Base-by-base conservation (phyloP, 2,888 invertebrate genomes). In the Sturmia bella region DNA sequence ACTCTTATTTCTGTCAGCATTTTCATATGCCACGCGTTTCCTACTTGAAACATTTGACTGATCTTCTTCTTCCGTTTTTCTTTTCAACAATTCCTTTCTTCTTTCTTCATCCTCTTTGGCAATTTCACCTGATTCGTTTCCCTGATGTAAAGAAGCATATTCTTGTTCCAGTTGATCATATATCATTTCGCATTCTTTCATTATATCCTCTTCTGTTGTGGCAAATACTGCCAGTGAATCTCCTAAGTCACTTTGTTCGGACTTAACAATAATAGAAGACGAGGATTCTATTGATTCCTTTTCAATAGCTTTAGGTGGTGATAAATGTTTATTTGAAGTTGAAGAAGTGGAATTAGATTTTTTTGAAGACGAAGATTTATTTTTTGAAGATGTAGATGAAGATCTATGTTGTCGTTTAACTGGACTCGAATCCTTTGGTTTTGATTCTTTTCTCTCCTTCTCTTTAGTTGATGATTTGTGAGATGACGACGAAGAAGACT, bases 141-240 rank as follows among this genome's bases (percentile, higher is more conserved):
- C 48, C 80, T 87, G 84, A 69, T 89, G 88, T 76, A 87, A 75
- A 3, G 86, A 83, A 0, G 89, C 87, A 50, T 88, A 88, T 66
- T 89, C 85, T 41, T 85, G 86, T 74, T 94, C 93, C 91, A 95
- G 94, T 91, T 96, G 96, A 90, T 96, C 95, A 91, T 96, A 97
- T 86, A 97, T 97, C 91, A 93, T 94, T 87, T 95, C 94, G 90
- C 97, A 97, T 90, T 97, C 96, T 86, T 95, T 94, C 87, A 95
- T 94, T 79, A 96, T 94, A 84, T 95, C 94, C 83, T 94, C 94
- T 85, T 94, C 94, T 87, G 94, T 94, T 27, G 87, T 86, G 11
- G 87, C 86, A 72, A 86, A 87, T 13, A 87, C 50, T 24, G 86
- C 85, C 11, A 78, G 50, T 3, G 84, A 72, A 12, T 78, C 72